Evolutionary conservation across 2,888 invertebrate genomes (phyloP), one percentile per base, ranked within the genome.

Genomic region (Drosophila mulleri): DNA sequence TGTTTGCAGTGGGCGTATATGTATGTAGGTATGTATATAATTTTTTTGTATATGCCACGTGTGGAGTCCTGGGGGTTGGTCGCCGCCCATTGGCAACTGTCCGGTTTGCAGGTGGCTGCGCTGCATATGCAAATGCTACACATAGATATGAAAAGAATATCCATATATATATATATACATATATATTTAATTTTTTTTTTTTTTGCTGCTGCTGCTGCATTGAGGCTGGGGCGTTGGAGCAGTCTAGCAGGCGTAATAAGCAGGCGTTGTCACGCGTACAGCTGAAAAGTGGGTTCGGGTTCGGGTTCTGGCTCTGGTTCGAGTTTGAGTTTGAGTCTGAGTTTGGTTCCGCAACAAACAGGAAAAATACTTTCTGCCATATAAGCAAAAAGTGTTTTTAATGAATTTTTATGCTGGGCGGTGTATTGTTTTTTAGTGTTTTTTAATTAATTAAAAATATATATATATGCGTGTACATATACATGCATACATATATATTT

Each of bases 81-180:
- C 68, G 77, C 89, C 89, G 83, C 84, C 89, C 84, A 84, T 73
- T 88, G 88, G 85, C 89, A 88, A 84, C 85, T 84, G 84, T 84
- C 89, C 84, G 89, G 84, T 84, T 84, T 88, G 89, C 89, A 84
- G 89, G 84, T 84, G 84, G 88, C 71, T 69, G 53, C 77, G 88
- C 54, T 89, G 76, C 88, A 84, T 87, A 82, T 84, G 89, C 80
- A 82, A 76, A 76, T 87, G 79, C 67, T 75, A 54, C 54, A 54
- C 54, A 54, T 26, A 41, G 20, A 53, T 53, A 53, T 53, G 53
- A 53, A 26, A 26, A 53, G 41, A 39, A 54, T n/a, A 53, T 37
- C 11, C 12, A 23, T 29, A 23, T 48, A 37, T 16, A 39, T 29
- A 39, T 20, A 48, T 29, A n/a, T 16, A 39, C 50, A 11, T 69